Evolutionary conservation across 1,140 invertebrate genomes (phyloP), one percentile per base, ranked within the genome.

Genomic region (Drosophila azteca): DNA sequence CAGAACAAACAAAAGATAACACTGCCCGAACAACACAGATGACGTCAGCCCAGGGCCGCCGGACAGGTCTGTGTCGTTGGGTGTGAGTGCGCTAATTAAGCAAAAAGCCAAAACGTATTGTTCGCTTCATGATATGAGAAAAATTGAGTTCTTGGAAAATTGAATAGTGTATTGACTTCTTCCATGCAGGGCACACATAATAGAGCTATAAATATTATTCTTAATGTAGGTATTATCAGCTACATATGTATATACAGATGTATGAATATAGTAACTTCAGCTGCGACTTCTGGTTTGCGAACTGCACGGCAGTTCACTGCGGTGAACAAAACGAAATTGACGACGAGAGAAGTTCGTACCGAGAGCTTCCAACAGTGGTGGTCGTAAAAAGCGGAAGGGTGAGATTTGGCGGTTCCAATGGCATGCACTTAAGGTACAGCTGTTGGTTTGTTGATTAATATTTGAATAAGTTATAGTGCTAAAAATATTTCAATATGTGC

Each of bases 321-420:
- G 63, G 79, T 31, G 59, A 78, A 71, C 78, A 63, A 88, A 88
- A 63, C 58, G 70, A 82, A 87, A 87, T 83, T 87, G 82, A 60
- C 74, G 55, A 63, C 64, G 60, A 45, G n/a, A 13, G 15, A 39
- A 22, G 43, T 41, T 31, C n/a, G 60, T 13, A 43, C 43, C 29
- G 35, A 53, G 62, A 74, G 71, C 70, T 59, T 48, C 60, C 17
- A 13, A 76, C 72, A 76, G 71, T 75, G 54, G 22, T 8, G 71
- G 62, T 41, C 70, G 44, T 43, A 49, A 74, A 66, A 73, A 74
- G 53, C 29, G 46, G 11, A 29, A 13, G 31, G 17, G 26, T 41
- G 59, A 8, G 24, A 24, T 44, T 39, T 9, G 3, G 17, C 2
- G 22, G 39, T 31, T 31, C 24, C 41, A 45, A 24, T 73, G 41